phyloP scores from a whole-genome alignment of 2,888 invertebrate species.

The Perizoma affinitatum region DNA sequence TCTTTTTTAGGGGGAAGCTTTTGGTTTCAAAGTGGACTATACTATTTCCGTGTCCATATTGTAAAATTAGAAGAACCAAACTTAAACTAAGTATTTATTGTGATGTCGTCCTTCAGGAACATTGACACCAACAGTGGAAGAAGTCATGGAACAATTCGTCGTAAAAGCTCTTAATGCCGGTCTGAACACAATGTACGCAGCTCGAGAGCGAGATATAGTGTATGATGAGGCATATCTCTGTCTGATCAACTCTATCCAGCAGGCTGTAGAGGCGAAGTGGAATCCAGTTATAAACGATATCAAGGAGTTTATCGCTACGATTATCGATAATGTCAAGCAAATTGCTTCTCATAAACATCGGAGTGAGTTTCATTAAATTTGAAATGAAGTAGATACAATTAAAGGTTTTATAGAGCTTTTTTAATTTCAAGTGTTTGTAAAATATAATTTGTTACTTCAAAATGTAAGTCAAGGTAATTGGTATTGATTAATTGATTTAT shows the following conservation, averaged over 20 bases:
- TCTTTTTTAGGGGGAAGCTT: too few species aligned
- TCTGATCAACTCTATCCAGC: slow-evolving; percentile 7
- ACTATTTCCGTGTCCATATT: too few species aligned
- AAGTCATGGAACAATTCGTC: slow-evolving; percentile 5
- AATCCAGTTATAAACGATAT: slow-evolving; percentile 10
- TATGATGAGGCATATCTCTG: slow-evolving; percentile 19
- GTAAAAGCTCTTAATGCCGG: slow-evolving; percentile 7
- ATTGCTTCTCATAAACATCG: slow-evolving; percentile 8
- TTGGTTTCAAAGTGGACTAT: too few species aligned
- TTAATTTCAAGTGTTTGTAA: too few species aligned
- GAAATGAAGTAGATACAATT: too few species aligned
- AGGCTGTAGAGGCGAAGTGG: slow-evolving; percentile 17
- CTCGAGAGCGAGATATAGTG: slow-evolving; percentile 4
- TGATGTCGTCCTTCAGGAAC: too few species aligned
- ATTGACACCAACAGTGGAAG: slow-evolving; percentile 5
- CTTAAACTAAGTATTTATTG: too few species aligned
- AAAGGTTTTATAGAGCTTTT: too few species aligned
- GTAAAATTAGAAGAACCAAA: too few species aligned
- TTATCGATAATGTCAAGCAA: slow-evolving; percentile 5
- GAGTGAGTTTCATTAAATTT: neutral
- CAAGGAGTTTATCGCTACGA: slow-evolving; percentile 4
- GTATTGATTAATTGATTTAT: neutral
- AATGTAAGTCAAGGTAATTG: neutral
- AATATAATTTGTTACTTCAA: too few species aligned
- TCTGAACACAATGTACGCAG: slow-evolving; percentile 12